Conservation (phyloP, 2,888 invertebrate species). For the Tryphoninae sp. region DNA sequence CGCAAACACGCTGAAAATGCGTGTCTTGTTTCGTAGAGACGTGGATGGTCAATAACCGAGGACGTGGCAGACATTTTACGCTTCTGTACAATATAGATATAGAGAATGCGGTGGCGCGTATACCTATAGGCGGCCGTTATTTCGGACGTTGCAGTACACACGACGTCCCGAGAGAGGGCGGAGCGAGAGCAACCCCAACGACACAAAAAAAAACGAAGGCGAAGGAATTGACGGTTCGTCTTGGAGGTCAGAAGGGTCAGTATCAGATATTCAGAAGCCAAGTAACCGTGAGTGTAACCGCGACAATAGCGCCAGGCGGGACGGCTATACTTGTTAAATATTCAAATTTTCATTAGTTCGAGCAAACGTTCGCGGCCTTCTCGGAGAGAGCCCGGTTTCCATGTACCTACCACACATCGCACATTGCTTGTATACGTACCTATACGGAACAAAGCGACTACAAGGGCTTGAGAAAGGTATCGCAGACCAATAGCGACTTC, state of each 20-base stretch:
- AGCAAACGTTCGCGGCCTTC: conserved; percentile 64
- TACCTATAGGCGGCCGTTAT: not conserved
- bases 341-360: conserved; percentile 75
- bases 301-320: conserved; percentile 19
- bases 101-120: not conserved
- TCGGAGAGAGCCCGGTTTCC: not conserved
- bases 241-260: conserved; percentile 39
- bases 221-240: conserved; percentile 47
- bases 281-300: conserved; percentile 26
- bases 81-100: not conserved
- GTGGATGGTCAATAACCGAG: too few species aligned
- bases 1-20: too few species aligned
- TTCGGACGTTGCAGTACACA: not conserved
- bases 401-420: not conserved
- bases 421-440: not conserved
- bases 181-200: not conserved
- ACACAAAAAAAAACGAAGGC: conserved; percentile 3
- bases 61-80: too few species aligned
- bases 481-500: too few species aligned
- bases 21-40: too few species aligned
- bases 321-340: conserved; percentile 67
- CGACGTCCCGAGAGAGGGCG: conserved; percentile 28
- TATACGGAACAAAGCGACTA: not conserved
- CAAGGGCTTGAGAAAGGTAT: too few species aligned
- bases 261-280: conserved; percentile 49